Evolutionary conservation across 2,113 vertebrate species (phyloP), one percentile per base, ranked within the genome.

Genomic region (rabbit (Oryctolagus cuniculus)): DNA sequence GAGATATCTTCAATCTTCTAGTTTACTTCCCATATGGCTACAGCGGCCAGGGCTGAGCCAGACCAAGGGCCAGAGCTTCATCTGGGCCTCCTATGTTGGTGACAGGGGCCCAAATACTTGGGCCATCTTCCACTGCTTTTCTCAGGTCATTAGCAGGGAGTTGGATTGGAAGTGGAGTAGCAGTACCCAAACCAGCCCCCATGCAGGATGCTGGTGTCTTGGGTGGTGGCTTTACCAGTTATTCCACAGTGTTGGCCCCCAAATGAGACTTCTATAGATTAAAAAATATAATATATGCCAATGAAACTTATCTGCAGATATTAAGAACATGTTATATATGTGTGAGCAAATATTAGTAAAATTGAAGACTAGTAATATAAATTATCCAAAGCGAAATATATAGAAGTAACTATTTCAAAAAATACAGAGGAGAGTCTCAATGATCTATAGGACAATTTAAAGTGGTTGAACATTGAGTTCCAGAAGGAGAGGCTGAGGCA

Each of bases 221-320:
- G 17, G 55, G 55, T 58, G 55, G 55, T 58, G 11, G 55, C 13
- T 58, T 58, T 38, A 38, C 38, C 5, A 58, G 55, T 58, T 17
- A 58, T 17, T 58, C 13, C 12, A 17, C 55, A 12, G 12, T 58
- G 17, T 58, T 58, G 55, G 17, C 11, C 55, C 17, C 6, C 74
- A 92, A 90, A 79, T 85, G 12, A 79, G 79, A 84, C 27, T 44
- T 89, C 4, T 34, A 82, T 34, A 89, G 19, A 78, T 92, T n/a
- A 73, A 90, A 93, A 95, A 66, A 34, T n/a, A 10, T 31, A 91
- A 34, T 34, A 70, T 89, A 82, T 34, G 36, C 16, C 44, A 67
- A 80, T 64, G 69, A 79, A 91, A 61, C 6, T 70, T 15, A 58
- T 93, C 58, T 90, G 44, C 21, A 86, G 86, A 82, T 24, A 77